Evolutionary conservation across 2,797 vertebrate genomes (phyloP).

Genomic region (Gymnoscopelus braueri): DNA sequence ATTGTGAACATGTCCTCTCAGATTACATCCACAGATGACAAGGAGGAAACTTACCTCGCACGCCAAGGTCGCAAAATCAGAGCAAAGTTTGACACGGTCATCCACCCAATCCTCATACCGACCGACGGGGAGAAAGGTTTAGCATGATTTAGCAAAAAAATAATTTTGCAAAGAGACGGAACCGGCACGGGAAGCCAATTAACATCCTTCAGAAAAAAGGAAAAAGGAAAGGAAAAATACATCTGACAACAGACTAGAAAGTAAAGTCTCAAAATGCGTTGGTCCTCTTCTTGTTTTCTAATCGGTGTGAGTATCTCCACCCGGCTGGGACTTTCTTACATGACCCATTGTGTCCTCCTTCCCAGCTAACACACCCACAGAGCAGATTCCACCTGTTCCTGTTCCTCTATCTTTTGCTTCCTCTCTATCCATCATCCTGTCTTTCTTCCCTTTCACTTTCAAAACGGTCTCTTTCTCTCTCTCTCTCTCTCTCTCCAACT

Average conservation of each 20-base stretch:
- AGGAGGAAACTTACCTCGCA: conserved; percentile 58
- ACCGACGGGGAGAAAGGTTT: not conserved
- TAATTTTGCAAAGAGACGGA: conserved; percentile 24
- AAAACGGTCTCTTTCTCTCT: not conserved
- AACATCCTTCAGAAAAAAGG: not conserved
- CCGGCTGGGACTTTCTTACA: too few relatives aligned
- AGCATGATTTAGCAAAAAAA: not conserved
- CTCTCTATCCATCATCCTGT: not conserved
- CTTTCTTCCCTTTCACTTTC: not conserved
- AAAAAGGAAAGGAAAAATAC: conserved; percentile 15
- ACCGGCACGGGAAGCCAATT: conserved; percentile 21
- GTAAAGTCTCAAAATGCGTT: too few relatives aligned
- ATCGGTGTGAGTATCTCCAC: not conserved
- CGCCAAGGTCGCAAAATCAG: conserved; percentile 10
- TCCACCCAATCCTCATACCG: conserved; percentile 36
- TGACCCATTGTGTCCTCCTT: too few relatives aligned
- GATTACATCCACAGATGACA: not conserved
- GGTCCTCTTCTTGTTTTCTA: not conserved
- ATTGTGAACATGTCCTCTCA: not conserved
- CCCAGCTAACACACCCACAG: too few relatives aligned
- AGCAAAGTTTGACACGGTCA: conserved; percentile 46
- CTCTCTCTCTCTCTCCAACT: not conserved
- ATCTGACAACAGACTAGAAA: not conserved
- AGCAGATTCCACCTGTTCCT: not conserved
- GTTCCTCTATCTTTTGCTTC: conserved; percentile 24